Conservation (phyloP, 2,888 invertebrate genomes). For the Chrysina gloriosa region DNA sequence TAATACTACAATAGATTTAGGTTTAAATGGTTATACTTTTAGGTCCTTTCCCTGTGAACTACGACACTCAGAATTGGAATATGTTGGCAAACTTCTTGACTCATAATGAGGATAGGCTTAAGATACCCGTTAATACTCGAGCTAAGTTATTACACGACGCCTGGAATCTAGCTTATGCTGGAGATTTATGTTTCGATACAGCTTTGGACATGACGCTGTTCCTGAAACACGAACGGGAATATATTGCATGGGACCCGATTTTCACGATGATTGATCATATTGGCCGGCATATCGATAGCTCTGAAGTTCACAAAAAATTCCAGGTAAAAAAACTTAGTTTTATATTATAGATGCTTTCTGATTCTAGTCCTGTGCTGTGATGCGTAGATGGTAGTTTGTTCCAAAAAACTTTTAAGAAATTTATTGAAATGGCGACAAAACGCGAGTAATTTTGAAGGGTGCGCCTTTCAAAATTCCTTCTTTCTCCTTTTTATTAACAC, state of each 20-base stretch:
- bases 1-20: too few species aligned
- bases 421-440: too few species aligned
- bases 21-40: too few species aligned
- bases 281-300: slow-evolving; percentile 78
- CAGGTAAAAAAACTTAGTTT: too few species aligned
- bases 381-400: too few species aligned
- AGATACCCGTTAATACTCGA: slow-evolving; percentile 78
- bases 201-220: slow-evolving; percentile 85
- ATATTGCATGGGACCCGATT: slow-evolving; percentile 84
- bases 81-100: slow-evolving; percentile 75
- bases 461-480: too few species aligned
- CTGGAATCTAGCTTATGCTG: slow-evolving; percentile 83
- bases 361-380: too few species aligned
- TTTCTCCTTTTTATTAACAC: too few species aligned
- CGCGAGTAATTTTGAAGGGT: too few species aligned
- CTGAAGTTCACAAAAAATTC: slow-evolving; percentile 76
- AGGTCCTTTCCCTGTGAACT: slow-evolving; percentile 87
- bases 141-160: slow-evolving; percentile 83
- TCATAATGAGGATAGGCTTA: slow-evolving; percentile 67
- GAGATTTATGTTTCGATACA: slow-evolving; percentile 78
- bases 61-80: slow-evolving; percentile 82
- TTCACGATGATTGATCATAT: slow-evolving; percentile 87
- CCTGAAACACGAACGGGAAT: slow-evolving; percentile 77
- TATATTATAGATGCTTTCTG: too few species aligned
- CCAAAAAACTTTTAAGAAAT: too few species aligned